Percentiles rank a stretch among this genome's conserved stretches.
Conservation (phyloP, 1,140 invertebrate genomes). For the Pseudoatta argentina region DNA sequence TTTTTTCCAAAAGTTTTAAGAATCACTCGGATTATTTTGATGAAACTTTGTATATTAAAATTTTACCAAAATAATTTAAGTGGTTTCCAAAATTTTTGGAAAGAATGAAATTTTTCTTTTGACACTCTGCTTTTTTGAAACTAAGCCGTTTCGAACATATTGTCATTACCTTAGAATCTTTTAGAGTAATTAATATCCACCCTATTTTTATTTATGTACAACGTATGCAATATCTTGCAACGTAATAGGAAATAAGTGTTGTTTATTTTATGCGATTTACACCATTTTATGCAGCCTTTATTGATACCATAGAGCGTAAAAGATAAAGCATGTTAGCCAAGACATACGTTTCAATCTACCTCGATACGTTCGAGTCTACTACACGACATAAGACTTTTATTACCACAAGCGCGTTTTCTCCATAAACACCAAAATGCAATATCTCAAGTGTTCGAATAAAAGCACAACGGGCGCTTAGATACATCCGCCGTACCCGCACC, state of each 20-base stretch:
- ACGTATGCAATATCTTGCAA: too few relatives aligned
- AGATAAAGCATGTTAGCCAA: slow-evolving; percentile 19
- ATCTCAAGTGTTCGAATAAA: slow-evolving; percentile 56
- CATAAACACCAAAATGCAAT: slow-evolving; percentile 58
- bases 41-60: too few relatives aligned
- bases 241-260: background rate
- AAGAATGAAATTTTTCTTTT: too few relatives aligned
- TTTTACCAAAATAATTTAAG: too few relatives aligned
- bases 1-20: too few relatives aligned
- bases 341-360: background rate
- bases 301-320: background rate
- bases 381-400: slow-evolving; percentile 53
- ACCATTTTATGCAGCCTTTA: slow-evolving; percentile 25
- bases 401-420: slow-evolving; percentile 3
- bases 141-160: too few relatives aligned
- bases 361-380: slow-evolving; percentile 24
- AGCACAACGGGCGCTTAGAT: slow-evolving; percentile 36
- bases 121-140: too few relatives aligned
- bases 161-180: too few relatives aligned
- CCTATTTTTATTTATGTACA: background rate
- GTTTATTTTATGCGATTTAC: background rate
- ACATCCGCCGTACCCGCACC: background rate
- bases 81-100: too few relatives aligned
- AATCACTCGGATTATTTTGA: too few relatives aligned
- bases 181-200: too few relatives aligned